These are phyloP conservation scores for Oncorhynchus nerka DNA, from an alignment of 2,113 vertebrate genomes.

Conservation along the genomic window DNA sequence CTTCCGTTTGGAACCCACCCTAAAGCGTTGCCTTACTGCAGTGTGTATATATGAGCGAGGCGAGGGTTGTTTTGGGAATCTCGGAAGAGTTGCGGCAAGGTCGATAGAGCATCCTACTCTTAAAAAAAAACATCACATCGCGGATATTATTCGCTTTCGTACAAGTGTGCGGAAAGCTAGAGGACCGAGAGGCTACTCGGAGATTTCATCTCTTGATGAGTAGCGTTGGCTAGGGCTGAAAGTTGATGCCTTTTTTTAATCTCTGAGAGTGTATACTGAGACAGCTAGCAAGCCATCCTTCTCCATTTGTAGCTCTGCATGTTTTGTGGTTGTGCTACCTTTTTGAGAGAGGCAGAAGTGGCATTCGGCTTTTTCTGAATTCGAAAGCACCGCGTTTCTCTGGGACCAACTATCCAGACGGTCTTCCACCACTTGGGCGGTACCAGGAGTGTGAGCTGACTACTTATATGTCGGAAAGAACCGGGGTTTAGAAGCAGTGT, in stretches of 20 bases:
- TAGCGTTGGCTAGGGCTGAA: slow-evolving; percentile 15
- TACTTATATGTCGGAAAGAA: slow-evolving; percentile 9
- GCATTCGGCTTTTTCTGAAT: slow-evolving; percentile 21
- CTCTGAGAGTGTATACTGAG: background rate
- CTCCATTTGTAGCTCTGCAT: slow-evolving; percentile 13
- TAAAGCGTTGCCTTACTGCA: slow-evolving; percentile 63
- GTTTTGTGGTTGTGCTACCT: slow-evolving; percentile 24
- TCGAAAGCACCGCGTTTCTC: slow-evolving; percentile 15
- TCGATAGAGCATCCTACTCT: slow-evolving; percentile 67
- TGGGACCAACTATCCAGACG: slow-evolving; percentile 8
- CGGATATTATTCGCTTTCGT: background rate
- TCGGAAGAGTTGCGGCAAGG: slow-evolving; percentile 73
- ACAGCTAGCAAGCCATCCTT: slow-evolving; percentile 47
- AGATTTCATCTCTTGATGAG: background rate
- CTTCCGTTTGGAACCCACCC: slow-evolving; percentile 49
- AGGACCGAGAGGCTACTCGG: background rate
- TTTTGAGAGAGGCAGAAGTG: slow-evolving; percentile 11
- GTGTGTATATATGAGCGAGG: slow-evolving; percentile 65
- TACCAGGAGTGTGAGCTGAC: slow-evolving; percentile 5
- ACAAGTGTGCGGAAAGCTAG: background rate
- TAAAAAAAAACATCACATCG: slow-evolving; percentile 2
- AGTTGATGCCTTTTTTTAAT: slow-evolving; percentile 9
- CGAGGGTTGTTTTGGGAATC: slow-evolving; percentile 28
- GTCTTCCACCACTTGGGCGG: slow-evolving; percentile 5
- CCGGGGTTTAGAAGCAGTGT: slow-evolving; percentile 17